Conservation (phyloP, 2,797 vertebrate species). For the Babyrousa celebensis region DNA sequence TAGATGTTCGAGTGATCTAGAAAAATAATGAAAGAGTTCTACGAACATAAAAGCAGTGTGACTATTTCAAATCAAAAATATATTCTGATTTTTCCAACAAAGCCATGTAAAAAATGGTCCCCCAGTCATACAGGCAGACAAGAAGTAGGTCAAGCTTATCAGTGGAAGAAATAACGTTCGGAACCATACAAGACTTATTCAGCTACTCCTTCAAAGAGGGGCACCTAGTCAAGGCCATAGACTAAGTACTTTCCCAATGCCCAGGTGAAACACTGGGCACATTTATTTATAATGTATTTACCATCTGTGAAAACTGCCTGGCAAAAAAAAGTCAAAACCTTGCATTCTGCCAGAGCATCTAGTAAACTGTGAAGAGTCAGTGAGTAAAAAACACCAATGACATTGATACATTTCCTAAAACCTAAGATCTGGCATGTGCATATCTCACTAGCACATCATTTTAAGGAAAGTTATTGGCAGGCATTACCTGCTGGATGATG, state of each 20-base stretch:
- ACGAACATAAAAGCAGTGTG: not conserved
- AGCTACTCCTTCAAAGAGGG: not conserved
- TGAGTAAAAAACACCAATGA: not conserved
- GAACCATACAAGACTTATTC: not conserved
- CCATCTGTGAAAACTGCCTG: slow-evolving; percentile 1
- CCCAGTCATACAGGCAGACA: not conserved
- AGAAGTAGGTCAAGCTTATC: not conserved
- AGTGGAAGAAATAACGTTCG: not conserved
- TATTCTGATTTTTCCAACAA: slow-evolving; percentile 60
- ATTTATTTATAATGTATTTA: not conserved
- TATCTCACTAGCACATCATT: not conserved
- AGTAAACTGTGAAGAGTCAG: not conserved
- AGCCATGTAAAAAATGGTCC: slow-evolving; percentile 16
- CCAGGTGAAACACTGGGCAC: not conserved
- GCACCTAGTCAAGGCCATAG: not conserved
- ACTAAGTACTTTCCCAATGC: not conserved
- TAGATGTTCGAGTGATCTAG: not conserved
- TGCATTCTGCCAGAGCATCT: not conserved
- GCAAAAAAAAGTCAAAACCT: not conserved
- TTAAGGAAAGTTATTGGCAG: not conserved
- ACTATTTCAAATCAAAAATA: slow-evolving; percentile 34
- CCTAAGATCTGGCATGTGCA: not conserved
- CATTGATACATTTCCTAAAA: not conserved
- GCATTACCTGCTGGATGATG: not conserved
- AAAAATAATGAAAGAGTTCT: slow-evolving; percentile 31